Conservation (phyloP, 2,888 invertebrate genomes). For the Drosophila hawaiiensis region DNA sequence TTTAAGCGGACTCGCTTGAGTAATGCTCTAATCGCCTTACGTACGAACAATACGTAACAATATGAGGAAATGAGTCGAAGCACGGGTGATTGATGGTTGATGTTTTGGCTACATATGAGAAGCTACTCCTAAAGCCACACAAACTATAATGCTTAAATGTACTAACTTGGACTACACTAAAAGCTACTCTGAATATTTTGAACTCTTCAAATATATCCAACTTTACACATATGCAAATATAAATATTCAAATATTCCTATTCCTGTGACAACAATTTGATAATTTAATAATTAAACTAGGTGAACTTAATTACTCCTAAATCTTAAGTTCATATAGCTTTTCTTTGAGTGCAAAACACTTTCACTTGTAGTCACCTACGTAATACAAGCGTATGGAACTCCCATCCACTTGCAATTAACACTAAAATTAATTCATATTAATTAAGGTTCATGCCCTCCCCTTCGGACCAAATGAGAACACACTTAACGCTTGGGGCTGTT, state of each 20-base stretch:
- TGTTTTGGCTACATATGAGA: conserved; percentile 9
- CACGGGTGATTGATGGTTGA: conserved; percentile 61
- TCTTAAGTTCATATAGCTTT: conserved; percentile 2
- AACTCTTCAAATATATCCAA: neutral
- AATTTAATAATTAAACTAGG: neutral
- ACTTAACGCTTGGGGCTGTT: conserved; percentile 73
- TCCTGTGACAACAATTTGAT: neutral
- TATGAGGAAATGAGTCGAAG: conserved; percentile 24
- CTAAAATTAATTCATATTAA: conserved; percentile 80
- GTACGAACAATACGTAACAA: conserved; percentile 31
- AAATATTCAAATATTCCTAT: neutral
- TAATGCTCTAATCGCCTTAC: conserved; percentile 48
- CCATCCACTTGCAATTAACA: conserved; percentile 78
- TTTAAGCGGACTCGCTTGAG: conserved; percentile 41
- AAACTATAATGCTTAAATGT: neutral
- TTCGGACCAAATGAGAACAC: conserved; percentile 65
- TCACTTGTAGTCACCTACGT: conserved; percentile 43
- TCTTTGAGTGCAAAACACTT: conserved; percentile 56
- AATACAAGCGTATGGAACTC: conserved; percentile 53
- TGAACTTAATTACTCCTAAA: neutral
- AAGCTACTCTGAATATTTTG: neutral
- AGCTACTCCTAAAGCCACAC: neutral
- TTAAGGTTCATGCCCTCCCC: conserved; percentile 60
- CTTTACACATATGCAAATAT: neutral
- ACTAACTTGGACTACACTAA: neutral